Base-by-base conservation (phyloP, 2,113 vertebrate species). In the Bufo gargarizans region DNA sequence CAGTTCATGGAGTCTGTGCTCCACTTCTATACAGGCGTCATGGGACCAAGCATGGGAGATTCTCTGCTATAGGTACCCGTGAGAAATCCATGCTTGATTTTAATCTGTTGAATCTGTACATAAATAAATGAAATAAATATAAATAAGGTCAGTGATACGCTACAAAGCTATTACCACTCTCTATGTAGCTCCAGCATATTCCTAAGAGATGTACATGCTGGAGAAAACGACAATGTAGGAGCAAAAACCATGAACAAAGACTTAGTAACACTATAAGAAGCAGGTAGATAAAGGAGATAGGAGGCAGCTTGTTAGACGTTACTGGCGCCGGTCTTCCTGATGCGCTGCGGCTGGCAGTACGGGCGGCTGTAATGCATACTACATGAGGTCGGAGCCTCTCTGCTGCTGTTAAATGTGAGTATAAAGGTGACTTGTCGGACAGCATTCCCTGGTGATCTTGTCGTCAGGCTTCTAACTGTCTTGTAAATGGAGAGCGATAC, bases 371-470 rank as follows among this genome's bases (percentile, higher is more conserved):
- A 82, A 82, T 82, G 58, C 43, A 82, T 82, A 82, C 80, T 45
- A 47, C 20, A 82, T 72, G 83, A 85, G 69, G 53, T 6, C 83
- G 50, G 20, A 84, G 82, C 82, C 16, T 17, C 47, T 58, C 55
- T 22, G 47, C 76, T 22, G 50, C 55, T 45, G 12, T 59, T 59
- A 63, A 82, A 82, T 63, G 58, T 63, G 80, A 82, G 58, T 61
- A 61, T 77, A 88, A 82, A 88, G 86, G 78, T 82, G 59, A 88
- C 19, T 72, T 81, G 33, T 61, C 67, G 55, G 53, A 47, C 86
- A 88, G 86, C 53, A 71, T 82, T 82, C 86, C 86, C 86, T 67
- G 17, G 79, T 82, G 79, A 78, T 56, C 65, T 82, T 77, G 43
- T 87, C 56, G 65, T 69, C 77, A 59, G 22, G 43, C 61, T 81